Evolutionary conservation across 2,113 vertebrate genomes (phyloP), one percentile per base, ranked within the genome.

Genomic region (Ploceus nigricollis): DNA sequence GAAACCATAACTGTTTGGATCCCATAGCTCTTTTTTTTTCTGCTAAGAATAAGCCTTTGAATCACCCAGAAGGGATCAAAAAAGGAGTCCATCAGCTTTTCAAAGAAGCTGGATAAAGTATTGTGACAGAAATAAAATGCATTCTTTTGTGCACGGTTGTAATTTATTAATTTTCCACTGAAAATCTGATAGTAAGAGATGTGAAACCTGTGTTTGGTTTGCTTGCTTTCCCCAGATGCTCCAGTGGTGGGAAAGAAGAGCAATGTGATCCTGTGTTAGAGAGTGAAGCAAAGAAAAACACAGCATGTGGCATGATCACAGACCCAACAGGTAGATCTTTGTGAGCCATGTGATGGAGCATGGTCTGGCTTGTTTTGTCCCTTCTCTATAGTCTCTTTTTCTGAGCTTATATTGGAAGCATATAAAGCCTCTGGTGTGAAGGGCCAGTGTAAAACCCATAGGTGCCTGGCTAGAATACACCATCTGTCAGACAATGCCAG

Each of bases 281-380:
- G 75, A 98, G 91, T 53, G 98, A 99, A 42, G 98, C 98, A 68
- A 91, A 97, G 72, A 98, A 98, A 87, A 96, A 97, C 48, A 97
- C 98, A 40, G 97, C 94, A 87, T 99, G 98, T 94, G 98, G 98
- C 93, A 98, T 98, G 96, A 98, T 99, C 87, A 97, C 88, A 19
- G 98, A 98, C 56, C 80, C 93, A 70, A 91, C 95, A 66, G 98
- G 98, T 99, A 57, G 13, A 47, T 83, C 27, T 51, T 31, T 75
- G 45, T 48, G 58, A 92, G 27, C 27, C 33, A 37, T 10, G 7
- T 51, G 58, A 61, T 28, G 22, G 33, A 72, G n/a, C 39, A 23
- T 64, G 90, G 42, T 63, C 61, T 42, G 73, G 64, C 72, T 70
- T 85, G 39, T 93, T 27, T 89, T 92, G n/a, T 79, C 42, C 64